These are phyloP conservation scores for Sussaba pulchella DNA, from an alignment of 2,888 invertebrate genomes.

Conservation along the genomic window DNA sequence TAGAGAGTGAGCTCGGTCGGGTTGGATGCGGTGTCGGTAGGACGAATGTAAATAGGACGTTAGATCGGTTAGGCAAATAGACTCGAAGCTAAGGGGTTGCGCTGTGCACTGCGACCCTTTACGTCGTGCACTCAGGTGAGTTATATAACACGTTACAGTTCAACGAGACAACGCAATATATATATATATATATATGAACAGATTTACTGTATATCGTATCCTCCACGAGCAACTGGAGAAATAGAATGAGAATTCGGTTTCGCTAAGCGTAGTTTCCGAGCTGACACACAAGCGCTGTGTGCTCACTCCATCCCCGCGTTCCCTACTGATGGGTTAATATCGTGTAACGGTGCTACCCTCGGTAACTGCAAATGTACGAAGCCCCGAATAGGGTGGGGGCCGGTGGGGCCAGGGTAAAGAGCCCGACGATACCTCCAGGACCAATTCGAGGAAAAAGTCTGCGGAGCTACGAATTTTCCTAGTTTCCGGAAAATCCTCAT, in stretches of 20 bases:
- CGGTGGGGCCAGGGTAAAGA: too few species aligned
- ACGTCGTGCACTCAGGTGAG: conserved; percentile 37
- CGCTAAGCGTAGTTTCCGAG: conserved; percentile 31
- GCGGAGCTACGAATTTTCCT: conserved; percentile 9
- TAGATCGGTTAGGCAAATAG: conserved; percentile 62
- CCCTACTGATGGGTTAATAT: conserved; percentile 62
- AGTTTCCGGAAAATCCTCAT: not conserved
- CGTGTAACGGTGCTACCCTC: conserved; percentile 49
- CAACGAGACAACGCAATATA: not conserved
- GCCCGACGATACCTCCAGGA: conserved; percentile 35
- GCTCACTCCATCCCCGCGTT: conserved; percentile 28
- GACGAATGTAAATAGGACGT: conserved; percentile 55
- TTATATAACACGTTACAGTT: conserved; percentile 15
- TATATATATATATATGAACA: too few species aligned
- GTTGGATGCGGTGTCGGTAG: conserved; percentile 9
- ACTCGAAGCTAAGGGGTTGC: conserved; percentile 44
- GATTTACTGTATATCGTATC: not conserved
- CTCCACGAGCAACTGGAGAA: conserved; percentile 20
- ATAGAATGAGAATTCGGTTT: conserved; percentile 57
- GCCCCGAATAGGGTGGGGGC: conserved; percentile 25
- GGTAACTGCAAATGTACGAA: conserved; percentile 60
- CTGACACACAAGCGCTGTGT: conserved; percentile 37
- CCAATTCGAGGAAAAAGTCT: conserved; percentile 34
- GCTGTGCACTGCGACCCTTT: conserved; percentile 24
- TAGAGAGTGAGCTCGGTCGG: not conserved